Conservation (phyloP, 2,888 invertebrate genomes). For the Amblyjoppa fuscipennis region DNA sequence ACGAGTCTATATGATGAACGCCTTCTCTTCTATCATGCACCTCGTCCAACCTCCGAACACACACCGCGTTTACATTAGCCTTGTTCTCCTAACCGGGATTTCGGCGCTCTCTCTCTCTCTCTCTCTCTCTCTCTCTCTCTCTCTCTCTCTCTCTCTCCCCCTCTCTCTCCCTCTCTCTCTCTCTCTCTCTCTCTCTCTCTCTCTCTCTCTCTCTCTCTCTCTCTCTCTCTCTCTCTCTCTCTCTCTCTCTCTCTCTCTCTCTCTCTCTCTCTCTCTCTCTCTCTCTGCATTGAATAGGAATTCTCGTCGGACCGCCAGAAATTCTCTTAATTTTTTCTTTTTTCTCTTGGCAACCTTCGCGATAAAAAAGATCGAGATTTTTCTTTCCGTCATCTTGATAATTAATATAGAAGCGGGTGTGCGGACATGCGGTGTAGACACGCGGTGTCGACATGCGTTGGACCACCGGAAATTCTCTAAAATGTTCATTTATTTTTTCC, state of each 20-base stretch:
- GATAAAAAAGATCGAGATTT: conserved; percentile 32
- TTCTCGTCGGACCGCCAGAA: conserved; percentile 50
- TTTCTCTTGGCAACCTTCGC: conserved; percentile 13
- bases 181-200: background rate
- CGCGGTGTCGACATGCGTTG: background rate
- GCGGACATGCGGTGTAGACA: background rate
- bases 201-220: conserved; percentile 15
- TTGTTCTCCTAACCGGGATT: conserved; percentile 66
- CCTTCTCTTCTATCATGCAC: conserved; percentile 39
- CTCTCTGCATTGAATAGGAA: conserved; percentile 3
- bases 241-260: conserved; percentile 5
- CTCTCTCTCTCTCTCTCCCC: background rate
- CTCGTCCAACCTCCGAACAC: background rate
- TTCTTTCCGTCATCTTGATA: conserved; percentile 17
- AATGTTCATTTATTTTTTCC: conserved; percentile 31
- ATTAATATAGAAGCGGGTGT: background rate
- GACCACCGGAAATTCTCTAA: conserved; percentile 52
- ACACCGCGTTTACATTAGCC: conserved; percentile 66
- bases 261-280: background rate
- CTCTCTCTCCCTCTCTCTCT: too few species aligned
- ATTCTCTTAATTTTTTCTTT: conserved; percentile 36
- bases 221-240: conserved; percentile 15
- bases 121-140: background rate
- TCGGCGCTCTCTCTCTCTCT: conserved; percentile 21
- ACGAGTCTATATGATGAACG: conserved; percentile 54